These are phyloP conservation scores for Cinclus cinclus DNA, from an alignment of 2,113 vertebrate genomes.

Conservation along the genomic window DNA sequence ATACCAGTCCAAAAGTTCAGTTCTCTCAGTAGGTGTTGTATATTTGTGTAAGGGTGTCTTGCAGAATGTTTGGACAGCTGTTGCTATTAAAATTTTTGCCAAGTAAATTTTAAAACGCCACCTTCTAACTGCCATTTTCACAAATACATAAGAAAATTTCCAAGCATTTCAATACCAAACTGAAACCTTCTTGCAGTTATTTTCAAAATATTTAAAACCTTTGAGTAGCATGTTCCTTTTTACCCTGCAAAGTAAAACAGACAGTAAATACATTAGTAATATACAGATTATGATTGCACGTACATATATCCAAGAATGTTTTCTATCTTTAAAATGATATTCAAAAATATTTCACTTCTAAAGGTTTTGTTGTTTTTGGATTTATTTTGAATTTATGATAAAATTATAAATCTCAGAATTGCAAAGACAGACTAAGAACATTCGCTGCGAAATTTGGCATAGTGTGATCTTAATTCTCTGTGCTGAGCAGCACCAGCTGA, in stretches of 20 bases:
- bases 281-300: neutral
- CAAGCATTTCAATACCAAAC: neutral
- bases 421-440: neutral
- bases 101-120: neutral
- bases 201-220: neutral
- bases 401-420: neutral
- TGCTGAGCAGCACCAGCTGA: neutral
- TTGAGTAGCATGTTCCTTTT: neutral
- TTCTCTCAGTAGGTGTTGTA: neutral
- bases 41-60: constrained; percentile 42
- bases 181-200: neutral
- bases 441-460: neutral
- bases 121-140: constrained; percentile 3
- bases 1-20: neutral
- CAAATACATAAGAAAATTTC: neutral
- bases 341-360: neutral
- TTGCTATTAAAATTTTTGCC: constrained; percentile 39
- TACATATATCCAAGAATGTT: neutral
- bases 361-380: neutral
- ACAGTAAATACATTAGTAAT: neutral
- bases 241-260: neutral
- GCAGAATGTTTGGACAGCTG: constrained; percentile 70
- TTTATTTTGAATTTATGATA: neutral
- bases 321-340: neutral
- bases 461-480: neutral